These are phyloP conservation scores for Hippopotamyrus pictus DNA, from an alignment of 2,797 vertebrate species.

Conservation along the genomic window DNA sequence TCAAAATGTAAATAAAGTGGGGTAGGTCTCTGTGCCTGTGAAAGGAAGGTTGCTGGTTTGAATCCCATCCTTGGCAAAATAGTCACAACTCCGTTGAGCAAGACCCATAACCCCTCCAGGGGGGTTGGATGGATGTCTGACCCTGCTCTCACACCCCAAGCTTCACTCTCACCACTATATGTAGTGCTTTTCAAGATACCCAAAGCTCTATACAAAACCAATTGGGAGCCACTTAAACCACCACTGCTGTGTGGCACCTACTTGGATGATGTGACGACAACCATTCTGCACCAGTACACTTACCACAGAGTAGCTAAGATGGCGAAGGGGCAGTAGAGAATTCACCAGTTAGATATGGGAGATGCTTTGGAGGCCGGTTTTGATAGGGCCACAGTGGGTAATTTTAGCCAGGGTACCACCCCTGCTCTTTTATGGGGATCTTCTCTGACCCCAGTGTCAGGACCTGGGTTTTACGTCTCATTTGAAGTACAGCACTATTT, in stretches of 20 bases:
- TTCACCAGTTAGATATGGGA: background rate
- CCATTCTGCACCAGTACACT: background rate
- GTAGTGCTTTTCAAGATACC: background rate
- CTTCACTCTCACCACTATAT: background rate
- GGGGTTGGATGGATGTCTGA: background rate
- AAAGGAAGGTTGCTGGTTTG: background rate
- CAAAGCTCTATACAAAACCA: background rate
- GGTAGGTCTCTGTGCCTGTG: background rate
- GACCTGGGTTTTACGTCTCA: background rate
- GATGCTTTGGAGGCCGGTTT: background rate
- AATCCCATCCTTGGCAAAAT: background rate
- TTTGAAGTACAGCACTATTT: background rate
- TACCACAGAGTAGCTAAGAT: background rate
- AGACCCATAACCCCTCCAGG: background rate
- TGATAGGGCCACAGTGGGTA: background rate
- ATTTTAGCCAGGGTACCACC: background rate
- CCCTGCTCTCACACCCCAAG: background rate
- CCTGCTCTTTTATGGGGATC: background rate
- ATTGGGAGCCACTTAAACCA: background rate
- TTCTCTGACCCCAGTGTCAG: background rate
- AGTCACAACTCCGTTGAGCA: background rate
- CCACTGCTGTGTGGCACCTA: background rate
- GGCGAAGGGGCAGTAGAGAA: background rate
- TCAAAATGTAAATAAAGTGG: background rate
- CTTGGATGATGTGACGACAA: background rate